Evolutionary conservation across 2,113 vertebrate genomes (phyloP).

Genomic region (Ptilorrhoa leucosticta): DNA sequence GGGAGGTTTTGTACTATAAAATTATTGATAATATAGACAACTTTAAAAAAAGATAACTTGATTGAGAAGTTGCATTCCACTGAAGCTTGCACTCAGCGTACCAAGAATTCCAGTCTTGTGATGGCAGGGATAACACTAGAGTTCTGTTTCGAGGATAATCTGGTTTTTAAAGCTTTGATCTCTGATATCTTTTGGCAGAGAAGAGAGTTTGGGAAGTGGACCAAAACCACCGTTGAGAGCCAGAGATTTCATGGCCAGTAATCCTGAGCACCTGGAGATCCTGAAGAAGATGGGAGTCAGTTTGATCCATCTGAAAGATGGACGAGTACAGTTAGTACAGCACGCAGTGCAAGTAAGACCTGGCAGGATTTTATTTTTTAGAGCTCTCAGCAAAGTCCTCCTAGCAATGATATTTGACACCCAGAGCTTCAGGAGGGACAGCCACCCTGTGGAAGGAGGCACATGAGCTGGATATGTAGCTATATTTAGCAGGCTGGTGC

Average conservation of each 20-base stretch:
- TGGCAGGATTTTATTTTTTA: not conserved
- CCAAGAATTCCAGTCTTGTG: not conserved
- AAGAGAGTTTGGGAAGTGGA: slow-evolving; percentile 79
- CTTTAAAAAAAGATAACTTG: not conserved
- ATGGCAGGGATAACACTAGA: not conserved
- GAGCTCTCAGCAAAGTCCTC: not conserved
- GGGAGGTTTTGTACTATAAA: not conserved
- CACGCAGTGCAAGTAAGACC: slow-evolving; percentile 91
- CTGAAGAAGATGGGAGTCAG: slow-evolving; percentile 98
- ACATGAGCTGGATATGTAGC: not conserved
- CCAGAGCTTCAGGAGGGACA: not conserved
- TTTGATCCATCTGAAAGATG: slow-evolving; percentile 96
- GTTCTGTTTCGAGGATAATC: not conserved
- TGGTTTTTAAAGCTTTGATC: not conserved
- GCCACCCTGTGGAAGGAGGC: not conserved
- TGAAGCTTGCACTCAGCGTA: not conserved
- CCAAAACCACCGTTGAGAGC: slow-evolving; percentile 89
- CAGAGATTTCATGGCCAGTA: slow-evolving; percentile 98
- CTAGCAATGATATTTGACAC: not conserved
- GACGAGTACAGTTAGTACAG: slow-evolving; percentile 94
- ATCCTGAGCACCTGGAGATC: slow-evolving; percentile 95
- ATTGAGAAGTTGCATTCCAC: not conserved
- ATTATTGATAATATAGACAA: not conserved
- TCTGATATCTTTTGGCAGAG: slow-evolving; percentile 67
- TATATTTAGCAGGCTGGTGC: not conserved